Evolutionary conservation across 2,888 invertebrate genomes (phyloP).

Genomic region (Sussaba pulchella): DNA sequence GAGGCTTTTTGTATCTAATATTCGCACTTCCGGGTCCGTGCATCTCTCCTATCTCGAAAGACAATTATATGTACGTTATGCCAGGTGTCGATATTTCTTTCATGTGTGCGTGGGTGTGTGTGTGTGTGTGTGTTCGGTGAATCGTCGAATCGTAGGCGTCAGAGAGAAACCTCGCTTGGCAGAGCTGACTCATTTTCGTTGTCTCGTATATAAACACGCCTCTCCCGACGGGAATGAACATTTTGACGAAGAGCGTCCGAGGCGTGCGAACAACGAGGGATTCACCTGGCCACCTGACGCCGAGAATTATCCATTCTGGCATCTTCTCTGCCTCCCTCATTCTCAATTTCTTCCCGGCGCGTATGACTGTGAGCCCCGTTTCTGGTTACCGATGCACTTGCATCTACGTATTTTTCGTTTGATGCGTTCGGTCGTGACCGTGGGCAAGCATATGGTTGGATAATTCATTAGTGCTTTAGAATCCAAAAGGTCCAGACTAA

Average conservation of each 20-base stretch:
- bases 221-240: slow-evolving; percentile 41
- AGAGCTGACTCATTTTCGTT: slow-evolving; percentile 50
- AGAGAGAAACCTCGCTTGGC: slow-evolving; percentile 46
- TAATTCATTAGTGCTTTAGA: too few relatives aligned
- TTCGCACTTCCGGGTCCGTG: slow-evolving; percentile 7
- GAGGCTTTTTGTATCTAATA: not conserved
- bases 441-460: too few relatives aligned
- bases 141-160: slow-evolving; percentile 59
- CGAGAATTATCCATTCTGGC: not conserved
- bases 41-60: slow-evolving; percentile 19
- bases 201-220: slow-evolving; percentile 6
- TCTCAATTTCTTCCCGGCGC: slow-evolving; percentile 49
- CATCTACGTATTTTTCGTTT: slow-evolving; percentile 44
- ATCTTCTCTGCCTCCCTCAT: slow-evolving; percentile 20
- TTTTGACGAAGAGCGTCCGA: slow-evolving; percentile 32
- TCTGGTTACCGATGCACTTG: slow-evolving; percentile 38
- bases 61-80: slow-evolving; percentile 27
- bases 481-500: too few relatives aligned
- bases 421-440: slow-evolving; percentile 33
- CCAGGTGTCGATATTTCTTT: slow-evolving; percentile 1
- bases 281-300: slow-evolving; percentile 44
- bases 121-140: too few relatives aligned
- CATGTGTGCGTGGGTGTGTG: too few relatives aligned
- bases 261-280: slow-evolving; percentile 38
- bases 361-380: slow-evolving; percentile 48